Evolutionary conservation across 2,797 vertebrate species (phyloP), one percentile per base, ranked within the genome.

Genomic region (Sciaenops ocellatus): DNA sequence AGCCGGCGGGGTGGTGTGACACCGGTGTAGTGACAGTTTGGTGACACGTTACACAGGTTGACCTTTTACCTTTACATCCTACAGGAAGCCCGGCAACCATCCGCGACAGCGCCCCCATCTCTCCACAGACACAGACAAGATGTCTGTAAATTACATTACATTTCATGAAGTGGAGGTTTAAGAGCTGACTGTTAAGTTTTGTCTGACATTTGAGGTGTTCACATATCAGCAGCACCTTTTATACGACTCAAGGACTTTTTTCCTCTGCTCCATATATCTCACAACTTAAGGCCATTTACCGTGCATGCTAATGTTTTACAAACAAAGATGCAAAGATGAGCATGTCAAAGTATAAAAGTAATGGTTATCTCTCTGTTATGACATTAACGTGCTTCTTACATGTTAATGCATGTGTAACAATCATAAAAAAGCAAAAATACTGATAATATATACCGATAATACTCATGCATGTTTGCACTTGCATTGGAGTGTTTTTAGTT

Each of bases 41-140:
- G 17, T 76, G 88, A 90, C 90, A 68, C 87, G 86, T 79, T 78
- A 80, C 69, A 80, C 18, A 42, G 55, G 0, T 0, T 83, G 87
- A 91, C 79, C 91, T 93, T 89, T 92, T 1, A 90, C 86, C 90
- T 85, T 63, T 4, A 12, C 55, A 9, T 17, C 38, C n/a, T 22
- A 17, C 20, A 34, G 6, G 52, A n/a, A 56, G 68, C 6, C 11
- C 7, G 1, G 5, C 0, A 2, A 4, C 1, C 6, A 4, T 38
- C 11, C 5, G 1, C 54, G 13, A 65, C 85, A 92, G 91, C 89
- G 87, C 84, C 87, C 44, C 87, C 57, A 3, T n/a, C 26, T 17
- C 3, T 54, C 18, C 17, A 11, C 42, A n/a, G 18, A 38, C 2
- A 69, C 54, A 18, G 11, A 42, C 42, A 42, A 15, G 22, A 7